Evolutionary conservation across 2,888 invertebrate genomes (phyloP), one percentile per base, ranked within the genome.

Genomic region (Fissipunctia ypsillon): DNA sequence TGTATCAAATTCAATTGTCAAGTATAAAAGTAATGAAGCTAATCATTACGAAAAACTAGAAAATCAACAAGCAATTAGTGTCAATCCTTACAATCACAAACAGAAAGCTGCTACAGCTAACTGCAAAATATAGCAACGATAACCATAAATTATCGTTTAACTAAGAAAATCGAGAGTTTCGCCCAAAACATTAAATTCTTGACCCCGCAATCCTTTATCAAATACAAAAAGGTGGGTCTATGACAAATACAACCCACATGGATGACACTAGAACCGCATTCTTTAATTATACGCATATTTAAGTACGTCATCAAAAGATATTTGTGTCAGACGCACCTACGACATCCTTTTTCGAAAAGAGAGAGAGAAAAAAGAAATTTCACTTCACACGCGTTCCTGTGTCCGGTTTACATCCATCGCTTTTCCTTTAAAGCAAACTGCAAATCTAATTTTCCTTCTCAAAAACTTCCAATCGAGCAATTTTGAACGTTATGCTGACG

Each of bases 351-450:
- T 90, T 91, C 89, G 90, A 91, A 91, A 93, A 91, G 90, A 91
- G 91, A 92, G 88, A 88, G 73, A 84, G 87, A 86, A 38, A 80
- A 87, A 91, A 92, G 90, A 93, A 94, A 93, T 95, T 94, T 95
- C 94, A 93, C 93, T 94, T 94, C 92, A 90, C 93, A 93, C 91
- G 90, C 89, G 90, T 91, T 92, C 94, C 93, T 92, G 93, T 89
- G 93, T 95, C 95, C 95, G 94, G 95, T 94, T 95, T 90, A 92
- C 92, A 93, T 94, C 92, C 91, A 89, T 88, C 90, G 93, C 93
- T 94, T 95, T 95, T 95, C 94, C 93, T 94, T 94, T 92, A 92
- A 91, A 92, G 88, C 90, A 87, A 81, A 88, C 81, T 86, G 87
- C 88, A 88, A 87, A 83, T 71, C n/a, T 76, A 78, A 77, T 68